Evolutionary conservation across 2,797 vertebrate species (phyloP).

Genomic region (Setipinna tenuifilis): DNA sequence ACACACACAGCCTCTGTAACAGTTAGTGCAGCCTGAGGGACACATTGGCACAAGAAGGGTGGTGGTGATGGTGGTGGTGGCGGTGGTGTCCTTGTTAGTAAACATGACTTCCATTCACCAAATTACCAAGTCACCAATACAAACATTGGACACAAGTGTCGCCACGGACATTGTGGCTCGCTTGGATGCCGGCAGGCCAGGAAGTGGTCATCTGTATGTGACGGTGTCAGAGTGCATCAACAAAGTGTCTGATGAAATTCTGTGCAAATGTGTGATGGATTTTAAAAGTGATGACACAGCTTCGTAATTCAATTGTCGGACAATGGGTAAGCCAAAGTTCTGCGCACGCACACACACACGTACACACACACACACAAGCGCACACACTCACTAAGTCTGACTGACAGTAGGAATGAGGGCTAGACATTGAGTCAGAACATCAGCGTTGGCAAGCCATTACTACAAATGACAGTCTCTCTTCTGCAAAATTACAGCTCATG

Average conservation of each 20-base stretch:
- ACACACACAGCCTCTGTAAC: background rate
- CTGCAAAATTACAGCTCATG: slow-evolving; percentile 61
- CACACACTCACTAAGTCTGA: slow-evolving; percentile 35
- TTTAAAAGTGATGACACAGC: slow-evolving; percentile 19
- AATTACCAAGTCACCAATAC: background rate
- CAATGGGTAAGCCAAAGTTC: slow-evolving; percentile 25
- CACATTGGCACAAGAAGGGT: background rate
- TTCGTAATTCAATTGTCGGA: slow-evolving; percentile 14
- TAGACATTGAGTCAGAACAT: slow-evolving; percentile 65
- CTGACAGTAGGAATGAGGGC: background rate
- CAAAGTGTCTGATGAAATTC: slow-evolving; percentile 2
- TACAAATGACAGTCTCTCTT: slow-evolving; percentile 69
- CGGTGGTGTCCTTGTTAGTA: background rate
- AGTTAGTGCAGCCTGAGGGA: background rate
- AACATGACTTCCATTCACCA: slow-evolving; percentile 6
- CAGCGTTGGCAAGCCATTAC: slow-evolving; percentile 64
- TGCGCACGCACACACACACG: slow-evolving; percentile 22
- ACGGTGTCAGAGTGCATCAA: slow-evolving; percentile 12
- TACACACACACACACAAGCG: slow-evolving; percentile 3
- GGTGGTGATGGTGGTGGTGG: no score
- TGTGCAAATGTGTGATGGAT: slow-evolving; percentile 2
- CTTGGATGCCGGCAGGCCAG: background rate
- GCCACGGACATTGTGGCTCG: background rate
- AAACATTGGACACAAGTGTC: background rate
- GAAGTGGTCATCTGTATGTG: background rate